Evolutionary conservation across 2,888 invertebrate genomes (phyloP).

Genomic region (Alloscopus bannaensis): DNA sequence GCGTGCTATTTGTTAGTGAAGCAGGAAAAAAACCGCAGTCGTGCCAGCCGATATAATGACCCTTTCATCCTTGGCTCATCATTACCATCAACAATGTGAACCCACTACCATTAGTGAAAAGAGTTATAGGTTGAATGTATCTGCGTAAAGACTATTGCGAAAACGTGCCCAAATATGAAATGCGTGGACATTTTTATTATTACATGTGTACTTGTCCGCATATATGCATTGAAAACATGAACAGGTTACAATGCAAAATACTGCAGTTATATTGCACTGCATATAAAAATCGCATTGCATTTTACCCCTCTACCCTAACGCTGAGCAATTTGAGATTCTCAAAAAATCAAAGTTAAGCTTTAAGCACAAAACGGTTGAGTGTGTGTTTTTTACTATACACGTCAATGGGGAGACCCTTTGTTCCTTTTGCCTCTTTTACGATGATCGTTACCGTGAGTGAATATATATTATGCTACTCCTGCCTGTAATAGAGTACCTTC

Average conservation of each 20-base stretch:
- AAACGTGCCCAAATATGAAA: conserved; percentile 23
- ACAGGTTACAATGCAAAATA: conserved; percentile 12
- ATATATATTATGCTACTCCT: background rate
- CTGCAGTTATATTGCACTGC: background rate
- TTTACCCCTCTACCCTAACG: conserved; percentile 1
- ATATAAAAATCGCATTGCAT: background rate
- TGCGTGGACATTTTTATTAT: background rate
- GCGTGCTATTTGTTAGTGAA: conserved; percentile 12
- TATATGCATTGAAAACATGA: conserved; percentile 2
- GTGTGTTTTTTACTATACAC: background rate
- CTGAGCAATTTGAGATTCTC: too few relatives aligned
- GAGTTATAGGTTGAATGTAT: conserved; percentile 2
- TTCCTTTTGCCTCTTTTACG: background rate
- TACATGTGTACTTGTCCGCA: background rate
- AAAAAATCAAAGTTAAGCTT: too few relatives aligned
- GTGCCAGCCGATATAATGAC: background rate
- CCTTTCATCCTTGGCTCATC: conserved; percentile 2
- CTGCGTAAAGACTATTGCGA: conserved; percentile 3
- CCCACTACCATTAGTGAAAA: conserved; percentile 12
- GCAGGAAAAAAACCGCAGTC: too few relatives aligned
- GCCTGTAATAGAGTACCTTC: background rate
- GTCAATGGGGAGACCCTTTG: background rate
- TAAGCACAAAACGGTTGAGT: background rate
- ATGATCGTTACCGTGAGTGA: conserved; percentile 21
- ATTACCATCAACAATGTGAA: background rate